phyloP scores from a whole-genome alignment of 2,888 invertebrate species.

The Xanthia togata region DNA sequence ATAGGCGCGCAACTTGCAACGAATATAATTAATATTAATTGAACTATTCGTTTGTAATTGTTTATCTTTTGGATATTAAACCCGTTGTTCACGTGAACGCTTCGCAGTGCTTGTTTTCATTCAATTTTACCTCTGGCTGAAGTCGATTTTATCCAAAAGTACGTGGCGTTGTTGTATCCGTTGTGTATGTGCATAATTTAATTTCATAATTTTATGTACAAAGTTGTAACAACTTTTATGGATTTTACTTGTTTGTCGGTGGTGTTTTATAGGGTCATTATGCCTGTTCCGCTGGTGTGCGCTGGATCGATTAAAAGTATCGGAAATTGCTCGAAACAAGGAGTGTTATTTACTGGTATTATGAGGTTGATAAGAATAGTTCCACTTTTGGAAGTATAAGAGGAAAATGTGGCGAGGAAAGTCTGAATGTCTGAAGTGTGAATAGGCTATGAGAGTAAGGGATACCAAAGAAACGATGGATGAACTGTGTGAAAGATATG shows the following conservation, averaged over 20 bases:
- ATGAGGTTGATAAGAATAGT: neutral
- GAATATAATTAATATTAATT: conserved; percentile 61
- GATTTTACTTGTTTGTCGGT: conserved; percentile 49
- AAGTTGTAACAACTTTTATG: conserved; percentile 54
- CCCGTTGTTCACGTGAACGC: neutral
- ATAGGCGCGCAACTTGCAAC: conserved; percentile 60
- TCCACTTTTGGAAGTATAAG: neutral
- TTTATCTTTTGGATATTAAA: conserved; percentile 44
- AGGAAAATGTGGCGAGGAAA: neutral
- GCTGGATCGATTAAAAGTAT: conserved; percentile 26
- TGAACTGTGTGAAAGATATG: neutral
- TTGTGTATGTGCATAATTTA: conserved; percentile 53
- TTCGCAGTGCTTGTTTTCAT: conserved; percentile 35
- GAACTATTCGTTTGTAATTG: conserved; percentile 40
- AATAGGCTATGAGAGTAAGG: neutral
- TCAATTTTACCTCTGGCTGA: conserved; percentile 29
- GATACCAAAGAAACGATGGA: neutral
- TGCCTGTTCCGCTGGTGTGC: conserved; percentile 19
- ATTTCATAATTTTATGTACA: conserved; percentile 56
- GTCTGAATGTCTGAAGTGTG: neutral
- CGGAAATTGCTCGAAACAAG: conserved; percentile 1
- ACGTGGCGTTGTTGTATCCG: conserved; percentile 12
- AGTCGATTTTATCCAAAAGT: conserved; percentile 46
- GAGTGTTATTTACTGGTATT: neutral
- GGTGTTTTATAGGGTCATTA: conserved; percentile 47